These are phyloP conservation scores for Streblospio benedicti DNA, from an alignment of 1,140 invertebrate genomes.

Conservation along the genomic window DNA sequence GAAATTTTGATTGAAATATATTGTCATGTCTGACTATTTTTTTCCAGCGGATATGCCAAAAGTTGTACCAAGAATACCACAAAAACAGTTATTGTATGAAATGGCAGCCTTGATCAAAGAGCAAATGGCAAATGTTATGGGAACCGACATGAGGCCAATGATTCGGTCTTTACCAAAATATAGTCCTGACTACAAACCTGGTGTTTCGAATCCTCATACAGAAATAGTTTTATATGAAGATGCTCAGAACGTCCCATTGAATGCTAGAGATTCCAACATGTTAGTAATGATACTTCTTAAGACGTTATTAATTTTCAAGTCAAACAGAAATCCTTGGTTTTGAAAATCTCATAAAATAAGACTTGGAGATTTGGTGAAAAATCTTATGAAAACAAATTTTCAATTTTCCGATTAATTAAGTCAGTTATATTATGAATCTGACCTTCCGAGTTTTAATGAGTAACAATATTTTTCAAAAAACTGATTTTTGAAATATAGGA, in stretches of 20 bases:
- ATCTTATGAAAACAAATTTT: no score
- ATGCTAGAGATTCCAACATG: constrained; percentile 14
- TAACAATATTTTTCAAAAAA: no score
- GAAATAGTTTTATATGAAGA: constrained; percentile 42
- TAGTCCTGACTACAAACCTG: constrained; percentile 23
- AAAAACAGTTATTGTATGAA: constrained; percentile 39
- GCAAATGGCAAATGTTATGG: constrained; percentile 30
- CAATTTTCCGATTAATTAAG: no score
- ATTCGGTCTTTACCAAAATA: constrained; percentile 38
- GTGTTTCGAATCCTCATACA: constrained; percentile 29
- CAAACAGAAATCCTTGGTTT: no score
- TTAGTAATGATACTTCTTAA: no score
- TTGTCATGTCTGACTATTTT: neutral
- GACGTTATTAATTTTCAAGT: no score
- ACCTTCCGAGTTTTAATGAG: no score
- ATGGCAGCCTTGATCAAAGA: constrained; percentile 42
- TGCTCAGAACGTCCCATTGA: constrained; percentile 21
- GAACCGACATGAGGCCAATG: constrained; percentile 36
- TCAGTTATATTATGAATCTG: no score
- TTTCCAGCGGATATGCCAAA: constrained; percentile 25
- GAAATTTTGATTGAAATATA: neutral
- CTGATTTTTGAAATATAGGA: no score
- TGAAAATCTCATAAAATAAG: no score
- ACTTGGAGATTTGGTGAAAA: no score
- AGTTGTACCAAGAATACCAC: constrained; percentile 34